Percentiles rank a stretch among this genome's conserved stretches.
These are phyloP conservation scores for Argya squamiceps DNA, from an alignment of 2,797 vertebrate species.

Conservation along the genomic window DNA sequence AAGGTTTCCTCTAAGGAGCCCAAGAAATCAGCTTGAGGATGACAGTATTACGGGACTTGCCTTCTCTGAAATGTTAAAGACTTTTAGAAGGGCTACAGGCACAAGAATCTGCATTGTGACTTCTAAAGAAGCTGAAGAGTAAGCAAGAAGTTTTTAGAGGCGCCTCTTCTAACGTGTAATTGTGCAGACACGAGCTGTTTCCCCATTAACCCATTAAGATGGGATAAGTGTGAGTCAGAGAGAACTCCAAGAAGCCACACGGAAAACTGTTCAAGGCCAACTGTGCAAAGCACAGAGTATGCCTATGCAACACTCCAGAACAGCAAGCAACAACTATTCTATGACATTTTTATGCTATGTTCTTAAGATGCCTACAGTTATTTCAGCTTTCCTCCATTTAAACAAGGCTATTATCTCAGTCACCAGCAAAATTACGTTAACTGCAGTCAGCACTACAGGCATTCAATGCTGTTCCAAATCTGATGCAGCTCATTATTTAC, in stretches of 20 bases:
- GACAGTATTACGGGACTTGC: background rate
- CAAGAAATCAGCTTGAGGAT: conserved; percentile 15
- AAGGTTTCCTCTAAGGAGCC: conserved; percentile 20
- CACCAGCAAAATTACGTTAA: background rate
- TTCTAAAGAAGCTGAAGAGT: background rate
- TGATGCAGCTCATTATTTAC: background rate
- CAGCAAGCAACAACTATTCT: background rate
- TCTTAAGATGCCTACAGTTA: background rate
- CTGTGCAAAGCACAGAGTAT: accelerated
- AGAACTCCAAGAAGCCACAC: background rate
- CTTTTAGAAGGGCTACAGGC: background rate
- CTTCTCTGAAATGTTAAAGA: background rate
- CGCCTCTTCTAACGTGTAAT: background rate
- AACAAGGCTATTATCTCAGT: background rate
- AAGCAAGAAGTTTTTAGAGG: background rate
- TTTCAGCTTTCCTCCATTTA: background rate
- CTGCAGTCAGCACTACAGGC: background rate
- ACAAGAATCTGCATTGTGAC: background rate
- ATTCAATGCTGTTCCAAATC: background rate
- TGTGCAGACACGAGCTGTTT: background rate
- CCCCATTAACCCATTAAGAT: background rate
- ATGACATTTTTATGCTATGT: background rate
- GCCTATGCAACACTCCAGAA: background rate
- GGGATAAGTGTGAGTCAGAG: background rate
- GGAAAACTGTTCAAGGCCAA: accelerated